phyloP scores from a whole-genome alignment of 2,888 invertebrate species.

The Macrophya annulata region DNA sequence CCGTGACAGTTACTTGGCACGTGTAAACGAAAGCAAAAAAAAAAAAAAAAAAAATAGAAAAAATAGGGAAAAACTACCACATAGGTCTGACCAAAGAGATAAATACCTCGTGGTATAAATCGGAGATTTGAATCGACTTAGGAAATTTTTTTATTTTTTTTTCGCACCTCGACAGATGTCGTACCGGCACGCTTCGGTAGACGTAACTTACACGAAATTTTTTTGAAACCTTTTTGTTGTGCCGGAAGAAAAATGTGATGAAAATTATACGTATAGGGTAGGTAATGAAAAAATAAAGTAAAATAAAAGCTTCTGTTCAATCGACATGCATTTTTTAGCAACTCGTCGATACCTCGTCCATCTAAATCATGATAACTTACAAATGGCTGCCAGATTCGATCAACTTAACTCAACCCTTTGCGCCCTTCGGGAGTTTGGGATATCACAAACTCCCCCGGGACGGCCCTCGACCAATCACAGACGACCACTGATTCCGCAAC shows the following conservation, averaged over 20 bases:
- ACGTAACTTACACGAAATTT: slow-evolving; percentile 2
- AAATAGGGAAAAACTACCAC: slow-evolving; percentile 57
- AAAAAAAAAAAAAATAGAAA: slow-evolving; percentile 54
- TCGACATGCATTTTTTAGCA: not conserved
- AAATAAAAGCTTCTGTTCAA: not conserved
- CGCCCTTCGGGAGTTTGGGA: slow-evolving; percentile 20
- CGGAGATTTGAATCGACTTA: slow-evolving; percentile 69
- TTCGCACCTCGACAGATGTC: slow-evolving; percentile 65
- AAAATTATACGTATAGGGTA: not conserved
- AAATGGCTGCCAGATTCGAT: slow-evolving; percentile 52
- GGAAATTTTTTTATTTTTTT: slow-evolving; percentile 57
- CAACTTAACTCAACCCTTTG: slow-evolving; percentile 43
- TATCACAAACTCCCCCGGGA: slow-evolving; percentile 43
- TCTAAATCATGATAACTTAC: slow-evolving; percentile 3
- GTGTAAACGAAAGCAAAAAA: slow-evolving; percentile 56
- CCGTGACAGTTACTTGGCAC: slow-evolving; percentile 62
- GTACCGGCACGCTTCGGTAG: slow-evolving; percentile 63
- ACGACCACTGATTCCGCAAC: slow-evolving; percentile 44
- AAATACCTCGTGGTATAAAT: slow-evolving; percentile 47
- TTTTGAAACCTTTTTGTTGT: not conserved
- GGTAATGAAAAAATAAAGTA: not conserved
- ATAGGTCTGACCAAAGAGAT: slow-evolving; percentile 57
- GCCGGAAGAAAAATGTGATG: not conserved
- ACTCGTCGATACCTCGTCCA: not conserved
- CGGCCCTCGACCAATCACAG: slow-evolving; percentile 38